These are phyloP conservation scores for Pseudochaenichthys georgianus DNA, from an alignment of 2,797 vertebrate genomes.

Conservation along the genomic window DNA sequence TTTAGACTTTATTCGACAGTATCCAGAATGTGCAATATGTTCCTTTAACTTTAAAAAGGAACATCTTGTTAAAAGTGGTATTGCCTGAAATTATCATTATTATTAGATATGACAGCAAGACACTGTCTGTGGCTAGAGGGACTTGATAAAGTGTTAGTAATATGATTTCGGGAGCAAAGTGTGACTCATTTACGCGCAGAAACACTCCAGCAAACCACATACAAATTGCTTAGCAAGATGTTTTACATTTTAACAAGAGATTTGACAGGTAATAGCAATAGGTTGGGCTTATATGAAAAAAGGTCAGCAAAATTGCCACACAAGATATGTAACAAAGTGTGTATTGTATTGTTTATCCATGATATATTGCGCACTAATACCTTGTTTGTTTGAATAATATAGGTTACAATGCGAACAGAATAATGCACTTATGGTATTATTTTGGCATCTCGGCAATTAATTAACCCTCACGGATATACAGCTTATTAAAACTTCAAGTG, in stretches of 20 bases:
- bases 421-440: not conserved
- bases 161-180: slow-evolving; percentile 22
- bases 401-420: not conserved
- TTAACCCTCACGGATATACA: slow-evolving; percentile 26
- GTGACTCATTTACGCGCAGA: not conserved
- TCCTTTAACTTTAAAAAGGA: not conserved
- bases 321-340: slow-evolving; percentile 33
- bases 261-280: slow-evolving; percentile 1
- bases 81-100: not conserved
- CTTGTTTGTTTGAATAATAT: not conserved
- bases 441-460: slow-evolving; percentile 8
- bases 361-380: slow-evolving; percentile 18
- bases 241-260: not conserved
- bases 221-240: not conserved
- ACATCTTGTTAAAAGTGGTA: not conserved
- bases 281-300: slow-evolving; percentile 23
- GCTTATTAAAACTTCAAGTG: slow-evolving; percentile 28
- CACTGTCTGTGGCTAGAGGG: not conserved
- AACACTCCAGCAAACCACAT: not conserved
- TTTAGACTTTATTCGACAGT: slow-evolving; percentile 6
- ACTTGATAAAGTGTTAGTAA: not conserved
- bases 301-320: slow-evolving; percentile 48
- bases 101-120: not conserved
- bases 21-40: not conserved
- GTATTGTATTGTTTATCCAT: slow-evolving; percentile 13